These are phyloP conservation scores for Siphamia tubifer DNA, from an alignment of 2,113 vertebrate species.

Conservation along the genomic window DNA sequence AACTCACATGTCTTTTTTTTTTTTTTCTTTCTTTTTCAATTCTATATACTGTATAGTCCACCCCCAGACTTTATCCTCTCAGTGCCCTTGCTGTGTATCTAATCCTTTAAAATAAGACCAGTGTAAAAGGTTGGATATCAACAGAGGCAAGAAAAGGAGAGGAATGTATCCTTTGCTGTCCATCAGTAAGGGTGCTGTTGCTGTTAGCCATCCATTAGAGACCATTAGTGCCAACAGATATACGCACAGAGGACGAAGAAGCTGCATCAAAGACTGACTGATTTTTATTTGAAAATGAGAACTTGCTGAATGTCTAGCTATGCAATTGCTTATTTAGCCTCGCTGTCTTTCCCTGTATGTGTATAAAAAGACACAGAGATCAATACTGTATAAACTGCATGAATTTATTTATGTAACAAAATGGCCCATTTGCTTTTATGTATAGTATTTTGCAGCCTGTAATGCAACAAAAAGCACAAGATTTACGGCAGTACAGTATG, in stretches of 20 bases:
- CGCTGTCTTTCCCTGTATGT: neutral
- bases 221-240: conserved; percentile 41
- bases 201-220: conserved; percentile 47
- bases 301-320: neutral
- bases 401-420: conserved; percentile 16
- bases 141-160: conserved; percentile 1
- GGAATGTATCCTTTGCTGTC: conserved; percentile 21
- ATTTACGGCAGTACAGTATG: neutral
- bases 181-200: conserved; percentile 19
- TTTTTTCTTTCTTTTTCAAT: neutral
- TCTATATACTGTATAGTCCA: neutral
- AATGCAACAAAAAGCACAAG: neutral
- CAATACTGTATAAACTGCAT: conserved; percentile 12
- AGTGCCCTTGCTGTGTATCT: neutral
- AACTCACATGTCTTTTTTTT: too few relatives aligned
- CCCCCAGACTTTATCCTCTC: neutral
- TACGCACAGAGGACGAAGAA: neutral
- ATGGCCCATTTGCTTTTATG: neutral
- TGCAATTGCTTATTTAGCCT: conserved; percentile 2
- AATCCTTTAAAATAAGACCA: neutral
- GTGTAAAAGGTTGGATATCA: conserved; percentile 16
- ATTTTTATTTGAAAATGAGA: conserved; percentile 21
- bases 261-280: conserved; percentile 35
- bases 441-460: neutral
- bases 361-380: neutral